Evolutionary conservation across 2,113 vertebrate genomes (phyloP).

Genomic region (Sphyrna mokarran): DNA sequence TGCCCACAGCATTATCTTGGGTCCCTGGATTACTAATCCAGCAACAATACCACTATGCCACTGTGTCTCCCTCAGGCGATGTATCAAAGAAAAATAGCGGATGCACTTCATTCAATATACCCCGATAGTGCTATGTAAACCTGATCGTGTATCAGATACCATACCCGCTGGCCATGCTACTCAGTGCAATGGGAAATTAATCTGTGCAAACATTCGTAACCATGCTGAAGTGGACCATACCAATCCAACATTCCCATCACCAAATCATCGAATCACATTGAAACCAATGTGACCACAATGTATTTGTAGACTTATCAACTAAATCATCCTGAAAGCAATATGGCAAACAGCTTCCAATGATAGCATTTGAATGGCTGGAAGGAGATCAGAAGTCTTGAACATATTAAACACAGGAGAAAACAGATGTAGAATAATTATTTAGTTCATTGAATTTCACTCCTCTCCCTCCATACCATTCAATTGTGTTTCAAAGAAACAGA

Average conservation of each 20-base stretch:
- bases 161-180: too few relatives aligned
- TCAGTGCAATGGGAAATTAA: neutral
- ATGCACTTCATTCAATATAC: too few relatives aligned
- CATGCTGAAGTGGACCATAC: neutral
- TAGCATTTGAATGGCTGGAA: neutral
- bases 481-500: neutral
- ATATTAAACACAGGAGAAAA: neutral
- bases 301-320: neutral
- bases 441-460: neutral
- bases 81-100: too few relatives aligned
- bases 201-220: neutral
- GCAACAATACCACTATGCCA: too few relatives aligned
- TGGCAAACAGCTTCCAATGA: neutral
- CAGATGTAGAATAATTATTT: neutral
- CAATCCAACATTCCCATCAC: neutral
- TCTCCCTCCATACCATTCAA: neutral
- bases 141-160: neutral
- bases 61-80: too few relatives aligned
- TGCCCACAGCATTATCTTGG: too few relatives aligned
- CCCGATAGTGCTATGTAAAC: neutral
- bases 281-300: neutral
- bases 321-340: neutral
- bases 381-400: neutral
- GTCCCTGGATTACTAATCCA: too few relatives aligned
- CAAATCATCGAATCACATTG: neutral